phyloP scores from a whole-genome alignment of 2,888 invertebrate genomes.

The Zele albiditarsus region DNA sequence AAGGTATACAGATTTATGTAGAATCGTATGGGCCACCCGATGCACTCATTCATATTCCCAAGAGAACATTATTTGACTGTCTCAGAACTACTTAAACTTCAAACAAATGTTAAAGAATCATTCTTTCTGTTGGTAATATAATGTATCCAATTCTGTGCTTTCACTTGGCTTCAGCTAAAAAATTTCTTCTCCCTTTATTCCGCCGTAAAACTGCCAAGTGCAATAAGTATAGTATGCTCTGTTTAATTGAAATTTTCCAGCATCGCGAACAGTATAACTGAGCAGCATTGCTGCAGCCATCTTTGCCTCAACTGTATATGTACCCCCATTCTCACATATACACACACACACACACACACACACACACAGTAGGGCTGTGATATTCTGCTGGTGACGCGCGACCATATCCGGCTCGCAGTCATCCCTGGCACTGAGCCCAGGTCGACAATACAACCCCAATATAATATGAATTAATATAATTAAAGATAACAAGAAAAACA shows the following conservation, averaged over 20 bases:
- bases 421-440: conserved; percentile 20
- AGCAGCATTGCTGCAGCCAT: not conserved
- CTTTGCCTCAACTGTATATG: not conserved
- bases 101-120: not conserved
- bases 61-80: too few species aligned
- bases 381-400: conserved; percentile 38
- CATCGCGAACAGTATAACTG: conserved; percentile 23
- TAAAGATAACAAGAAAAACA: not conserved
- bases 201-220: conserved; percentile 51
- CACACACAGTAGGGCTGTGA: not conserved
- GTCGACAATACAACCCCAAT: conserved; percentile 15
- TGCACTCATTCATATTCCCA: too few species aligned
- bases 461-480: not conserved
- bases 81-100: too few species aligned
- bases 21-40: too few species aligned
- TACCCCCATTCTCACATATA: too few species aligned
- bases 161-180: conserved; percentile 31
- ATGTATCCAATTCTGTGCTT: conserved; percentile 46
- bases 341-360: not conserved
- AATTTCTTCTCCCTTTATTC: conserved; percentile 40
- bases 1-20: too few species aligned
- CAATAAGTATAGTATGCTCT: conserved; percentile 57
- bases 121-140: not conserved
- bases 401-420: conserved; percentile 11
- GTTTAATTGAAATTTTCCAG: conserved; percentile 64